Evolutionary conservation across 2,797 vertebrate genomes (phyloP).

Genomic region (Strix occidentalis): DNA sequence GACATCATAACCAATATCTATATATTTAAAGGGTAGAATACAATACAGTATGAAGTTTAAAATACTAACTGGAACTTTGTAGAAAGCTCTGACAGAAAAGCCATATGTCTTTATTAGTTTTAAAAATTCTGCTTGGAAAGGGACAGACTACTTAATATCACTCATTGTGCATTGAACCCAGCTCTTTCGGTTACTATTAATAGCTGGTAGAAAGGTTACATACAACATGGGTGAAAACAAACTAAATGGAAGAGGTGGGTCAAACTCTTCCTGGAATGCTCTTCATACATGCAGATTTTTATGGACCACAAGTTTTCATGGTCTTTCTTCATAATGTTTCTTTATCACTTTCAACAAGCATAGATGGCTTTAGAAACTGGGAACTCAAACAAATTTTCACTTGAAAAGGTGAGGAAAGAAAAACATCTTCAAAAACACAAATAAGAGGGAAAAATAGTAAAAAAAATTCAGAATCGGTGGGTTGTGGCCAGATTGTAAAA

Average conservation of each 20-base stretch:
- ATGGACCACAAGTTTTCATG: not conserved
- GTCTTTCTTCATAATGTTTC: not conserved
- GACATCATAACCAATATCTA: not conserved
- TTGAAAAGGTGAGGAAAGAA: not conserved
- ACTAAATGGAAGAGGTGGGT: not conserved
- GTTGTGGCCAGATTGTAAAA: constrained; percentile 7
- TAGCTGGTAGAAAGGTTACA: not conserved
- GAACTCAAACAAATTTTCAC: not conserved
- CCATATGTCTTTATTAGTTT: not conserved
- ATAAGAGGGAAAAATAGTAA: not conserved
- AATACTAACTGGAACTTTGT: not conserved
- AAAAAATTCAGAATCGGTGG: not conserved
- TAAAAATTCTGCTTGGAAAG: not conserved
- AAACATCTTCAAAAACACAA: not conserved
- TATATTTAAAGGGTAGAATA: not conserved
- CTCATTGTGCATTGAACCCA: not conserved
- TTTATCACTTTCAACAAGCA: not conserved
- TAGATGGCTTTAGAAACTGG: not conserved
- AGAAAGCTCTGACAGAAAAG: not conserved
- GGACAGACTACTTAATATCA: not conserved
- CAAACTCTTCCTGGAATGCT: not conserved
- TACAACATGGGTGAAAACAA: not conserved
- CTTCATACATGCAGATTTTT: not conserved
- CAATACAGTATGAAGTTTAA: not conserved
- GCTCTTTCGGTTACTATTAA: not conserved